These are phyloP conservation scores for Meiosimyza decipiens DNA, from an alignment of 2,888 invertebrate species.

Conservation along the genomic window DNA sequence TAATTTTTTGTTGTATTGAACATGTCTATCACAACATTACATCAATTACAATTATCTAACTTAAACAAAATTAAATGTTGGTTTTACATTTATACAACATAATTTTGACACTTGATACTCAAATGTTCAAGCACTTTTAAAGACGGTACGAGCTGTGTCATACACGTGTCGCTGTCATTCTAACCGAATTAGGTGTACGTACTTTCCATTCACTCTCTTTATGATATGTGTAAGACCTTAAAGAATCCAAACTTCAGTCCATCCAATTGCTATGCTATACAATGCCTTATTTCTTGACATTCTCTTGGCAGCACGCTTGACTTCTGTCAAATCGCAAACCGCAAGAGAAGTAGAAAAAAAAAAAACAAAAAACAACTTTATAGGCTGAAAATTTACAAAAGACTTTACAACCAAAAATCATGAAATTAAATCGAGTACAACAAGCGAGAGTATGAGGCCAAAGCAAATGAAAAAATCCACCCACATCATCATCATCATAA, in stretches of 20 bases:
- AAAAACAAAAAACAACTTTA: not conserved
- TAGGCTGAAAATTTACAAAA: constrained; percentile 14
- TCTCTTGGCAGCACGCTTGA: constrained; percentile 7
- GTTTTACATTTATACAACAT: constrained; percentile 21
- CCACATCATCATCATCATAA: not conserved
- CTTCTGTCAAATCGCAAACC: constrained; percentile 18
- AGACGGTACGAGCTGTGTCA: constrained; percentile 50
- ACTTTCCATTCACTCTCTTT: no score
- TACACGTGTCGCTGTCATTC: constrained; percentile 62
- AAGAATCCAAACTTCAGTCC: not conserved
- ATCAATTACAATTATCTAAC: no score
- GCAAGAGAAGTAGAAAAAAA: not conserved
- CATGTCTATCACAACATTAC: no score
- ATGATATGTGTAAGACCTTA: not conserved
- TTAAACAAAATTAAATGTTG: no score
- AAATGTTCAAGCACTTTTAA: constrained; percentile 42
- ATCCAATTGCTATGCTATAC: not conserved
- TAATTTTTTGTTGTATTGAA: no score
- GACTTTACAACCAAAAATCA: constrained; percentile 20
- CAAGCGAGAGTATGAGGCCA: no score
- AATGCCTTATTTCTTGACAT: not conserved
- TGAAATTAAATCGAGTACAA: constrained; percentile 27
- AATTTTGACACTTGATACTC: constrained; percentile 63
- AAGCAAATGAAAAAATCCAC: constrained; percentile 8
- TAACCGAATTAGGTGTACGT: constrained; percentile 50